Evolutionary conservation across 1,140 invertebrate species (phyloP), one percentile per base, ranked within the genome.

Genomic region (Drosophila nigromelanica): DNA sequence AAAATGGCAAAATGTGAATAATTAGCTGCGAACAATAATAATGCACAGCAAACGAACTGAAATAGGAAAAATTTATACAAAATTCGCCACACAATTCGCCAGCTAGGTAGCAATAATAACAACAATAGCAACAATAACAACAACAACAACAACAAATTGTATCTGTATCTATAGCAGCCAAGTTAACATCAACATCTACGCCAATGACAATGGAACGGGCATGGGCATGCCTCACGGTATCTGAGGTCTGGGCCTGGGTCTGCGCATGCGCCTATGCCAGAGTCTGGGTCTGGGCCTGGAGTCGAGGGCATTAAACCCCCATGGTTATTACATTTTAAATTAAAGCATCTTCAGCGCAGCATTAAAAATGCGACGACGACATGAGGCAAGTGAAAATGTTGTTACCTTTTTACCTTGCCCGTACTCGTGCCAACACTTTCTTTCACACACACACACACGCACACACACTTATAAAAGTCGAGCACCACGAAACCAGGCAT

Each of bases 1-100:
- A 87, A 87, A 87, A 87, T 83, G 68, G 72, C 79, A 64, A 87
- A 87, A 89, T 89, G 85, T 87, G 85, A 87, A 87, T 87, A 87
- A 87, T 87, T 87, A 87, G 80, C 81, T 71, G 69, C 55, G 66
- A 79, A 82, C 82, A 87, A 87, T 82, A 82, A 87, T 86, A 87
- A 85, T 83, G 35, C 35, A 43, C 30, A 77, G 47, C 54, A 73
- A 86, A 80, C 63, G 78, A 87, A 81, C 68, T 86, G 52, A 81
- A 78, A 76, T 79, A 89, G 83, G 72, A 69, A 87, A 89, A 87
- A 89, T 87, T 64, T 43, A 43, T 54, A 66, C 6, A 35, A 79
- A 86, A 85, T 85, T 86, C 56, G 82, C 83, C 61, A 68, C 42
- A 76, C 75, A 59, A 76, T 74, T 74, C 59, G 59, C 58, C 40